A percentile compares a stretch with the other conserved stretches of the same genome.
Conservation (phyloP, 2,113 vertebrate genomes). For the Trinectes maculatus region DNA sequence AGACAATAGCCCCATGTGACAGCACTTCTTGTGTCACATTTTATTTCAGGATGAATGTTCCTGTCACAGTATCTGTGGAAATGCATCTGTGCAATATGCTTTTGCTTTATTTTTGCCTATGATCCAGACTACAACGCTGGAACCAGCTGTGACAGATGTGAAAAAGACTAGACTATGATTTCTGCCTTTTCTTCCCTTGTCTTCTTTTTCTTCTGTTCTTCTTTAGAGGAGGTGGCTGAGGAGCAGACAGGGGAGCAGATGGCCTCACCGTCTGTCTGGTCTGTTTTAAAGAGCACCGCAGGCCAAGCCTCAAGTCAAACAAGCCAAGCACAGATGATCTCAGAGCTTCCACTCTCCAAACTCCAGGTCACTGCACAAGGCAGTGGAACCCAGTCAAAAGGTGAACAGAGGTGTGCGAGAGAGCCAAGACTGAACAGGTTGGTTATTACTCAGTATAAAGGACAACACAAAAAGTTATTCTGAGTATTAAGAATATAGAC, state of each 20-base stretch:
- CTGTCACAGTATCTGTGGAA: too few species aligned
- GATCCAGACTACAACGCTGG: neutral
- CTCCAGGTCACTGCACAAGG: too few species aligned
- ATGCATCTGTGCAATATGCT: too few species aligned
- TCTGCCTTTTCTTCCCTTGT: too few species aligned
- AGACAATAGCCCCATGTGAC: neutral
- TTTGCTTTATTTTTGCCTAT: slow-evolving; percentile 21
- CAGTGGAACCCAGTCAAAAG: neutral
- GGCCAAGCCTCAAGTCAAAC: slow-evolving; percentile 66
- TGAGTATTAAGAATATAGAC: too few species aligned
- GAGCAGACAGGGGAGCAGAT: slow-evolving; percentile 60
- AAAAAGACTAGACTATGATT: slow-evolving; percentile 11
- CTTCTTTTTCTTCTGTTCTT: too few species aligned
- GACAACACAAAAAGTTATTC: too few species aligned
- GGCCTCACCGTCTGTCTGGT: slow-evolving; percentile 69
- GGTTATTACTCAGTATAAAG: neutral
- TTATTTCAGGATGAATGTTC: neutral
- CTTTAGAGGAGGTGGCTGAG: slow-evolving; percentile 25
- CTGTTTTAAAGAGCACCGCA: slow-evolving; percentile 64
- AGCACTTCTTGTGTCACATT: neutral
- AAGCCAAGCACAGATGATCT: slow-evolving; percentile 47
- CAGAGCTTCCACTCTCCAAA: slow-evolving; percentile 35
- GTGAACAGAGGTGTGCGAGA: neutral
- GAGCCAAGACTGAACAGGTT: neutral
- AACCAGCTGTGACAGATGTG: slow-evolving; percentile 54